Base-by-base conservation (phyloP, 2,113 vertebrate genomes). In the Lipophrys pholis region DNA sequence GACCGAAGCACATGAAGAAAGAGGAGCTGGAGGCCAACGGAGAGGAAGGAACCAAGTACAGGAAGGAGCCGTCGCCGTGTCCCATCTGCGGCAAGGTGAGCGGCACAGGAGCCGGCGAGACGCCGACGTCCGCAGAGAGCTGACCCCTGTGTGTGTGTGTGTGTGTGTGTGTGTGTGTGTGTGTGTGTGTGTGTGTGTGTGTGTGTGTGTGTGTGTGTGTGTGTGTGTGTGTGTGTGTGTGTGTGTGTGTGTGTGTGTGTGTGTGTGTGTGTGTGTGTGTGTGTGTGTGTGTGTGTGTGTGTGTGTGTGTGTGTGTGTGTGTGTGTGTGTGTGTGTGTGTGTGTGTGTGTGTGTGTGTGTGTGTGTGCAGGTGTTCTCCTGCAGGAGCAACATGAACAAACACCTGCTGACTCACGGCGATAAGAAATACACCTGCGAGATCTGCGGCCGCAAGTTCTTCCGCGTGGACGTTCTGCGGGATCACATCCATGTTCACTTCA, bases 351-450 rank as follows among this genome's bases (percentile, higher is more conserved):
- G 16, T 53, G 0, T 56, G 15, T 69, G 36, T 79, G 7, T 75
- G 50, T 75, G 64, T 14, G n/a, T 15, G 0, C 86, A 99, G 97
- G 95, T 99, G 21, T 99, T 99, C 92, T 99, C 98, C 49, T 99
- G 98, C 89, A 93, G 97, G 65, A 99, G 98, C 43, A 99, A 99
- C 86, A 99, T 99, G 98, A 99, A 99, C 93, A 99, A 99, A 78
- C 98, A 99, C 66, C 95, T 99, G 88, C 80, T 99, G 83, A 99
- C 97, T 10, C 98, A 99, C 0, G 98, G 98, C 2, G 98, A 99
- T 90, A 99, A 99, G 92, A 99, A 99, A 87, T 99, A 99, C 91
- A 99, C 97, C 6, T 99, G 98, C 50, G 98, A 99, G 92, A 99
- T 99, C 89, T 99, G 98, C 40, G 97, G 97, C 1, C 96, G 98